Base-by-base conservation (phyloP, 92 coral and sea anemone species). In the Montipora capitata region DNA sequence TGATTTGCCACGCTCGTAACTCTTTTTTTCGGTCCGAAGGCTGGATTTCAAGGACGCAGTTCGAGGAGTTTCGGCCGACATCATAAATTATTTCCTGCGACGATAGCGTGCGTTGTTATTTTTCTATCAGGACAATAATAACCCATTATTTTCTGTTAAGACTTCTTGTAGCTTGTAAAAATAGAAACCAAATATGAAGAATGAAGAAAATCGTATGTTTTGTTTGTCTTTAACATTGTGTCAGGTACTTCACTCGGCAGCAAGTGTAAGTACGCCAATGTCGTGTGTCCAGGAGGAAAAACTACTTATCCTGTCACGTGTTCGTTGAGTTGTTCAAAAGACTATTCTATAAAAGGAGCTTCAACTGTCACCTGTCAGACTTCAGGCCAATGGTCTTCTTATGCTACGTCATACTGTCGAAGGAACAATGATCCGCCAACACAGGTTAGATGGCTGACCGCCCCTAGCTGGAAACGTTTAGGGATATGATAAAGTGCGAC, bases 391-490 rank as follows among this genome's bases (percentile, higher is more conserved):
- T 97, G 99, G 99, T 79, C 95, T 12, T 76, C 97, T 7, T 94
- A 90, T 69, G 76, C 98, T 8, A 70, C 91, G 67, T 90, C 99
- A 27, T 97, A 90, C 84, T 97, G 99, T 85, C 94, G 98, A 64
- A 78, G 99, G 73, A 96, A 84, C 87, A 97, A 97, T 51, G 99
- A 97, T 68, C 98, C 99, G 15, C 99, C 99, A 15, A 90, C 92
- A 7, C 98, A 91, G 98, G 99, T 97, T 72, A 41, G 65, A 15
- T 11, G 56, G 27, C 3, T 0, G 68, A 1, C 11, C 18, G 68
- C 68, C 7, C 7, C 8, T 16, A 6, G 14, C 13, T 54, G 7
- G 12, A 5, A 10, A 48, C 52, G 7, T 48, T 48, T 48, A 48
- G 35, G 35, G 35, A 27, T 27, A 27, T 27, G 35, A 27, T 27